Base-by-base conservation (phyloP, 2,888 invertebrate genomes). In the Rotaria socialis region DNA sequence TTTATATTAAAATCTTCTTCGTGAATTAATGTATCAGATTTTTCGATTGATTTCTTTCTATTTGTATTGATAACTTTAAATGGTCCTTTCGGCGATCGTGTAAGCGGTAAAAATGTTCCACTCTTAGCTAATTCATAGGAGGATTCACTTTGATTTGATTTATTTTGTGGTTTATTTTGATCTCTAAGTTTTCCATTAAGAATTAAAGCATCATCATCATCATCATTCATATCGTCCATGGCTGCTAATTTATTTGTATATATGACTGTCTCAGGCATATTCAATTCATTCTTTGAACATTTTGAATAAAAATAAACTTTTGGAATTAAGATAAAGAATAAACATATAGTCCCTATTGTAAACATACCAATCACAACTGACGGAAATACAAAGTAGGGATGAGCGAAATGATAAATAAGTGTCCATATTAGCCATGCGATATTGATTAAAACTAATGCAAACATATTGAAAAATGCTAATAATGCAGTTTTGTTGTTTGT, bases 101-200 rank as follows among this genome's bases (percentile, higher is more conserved):
- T 80, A 14, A 80, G 47, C 8, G 80, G 80, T 80, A 80, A n/a
- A n/a, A 47, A 80, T 47, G 80, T 80, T 80, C 80, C 80, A 47
- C 80, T 80, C 19, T 24, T 4, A 80, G 47, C 80, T 11, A 80
- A 47, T 80, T 80, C 80, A 80, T 80, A 80, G 1, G 80, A 80
- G n/a, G 14, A 14, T 80, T 80, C 80, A 47, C 80, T 47, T 10
- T 24, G 47, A 47, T 80, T 80, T 24, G 43, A 47, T 11, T 11
- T 11, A 11, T 1, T 80, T 47, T 47, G n/a, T n/a, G 7, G 7
- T 80, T 80, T 80, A 24, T 80, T 80, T n/a, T 2, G 8, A 47
- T 41, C 47, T 24, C 8, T n/a, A 11, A 0, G 5, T n/a, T 47
- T 47, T 24, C 24, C 8, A 14, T 47, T 4, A 47, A 80, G n/a